phyloP scores from a whole-genome alignment of 2,113 vertebrate species.

The Callionymus lyra region DNA sequence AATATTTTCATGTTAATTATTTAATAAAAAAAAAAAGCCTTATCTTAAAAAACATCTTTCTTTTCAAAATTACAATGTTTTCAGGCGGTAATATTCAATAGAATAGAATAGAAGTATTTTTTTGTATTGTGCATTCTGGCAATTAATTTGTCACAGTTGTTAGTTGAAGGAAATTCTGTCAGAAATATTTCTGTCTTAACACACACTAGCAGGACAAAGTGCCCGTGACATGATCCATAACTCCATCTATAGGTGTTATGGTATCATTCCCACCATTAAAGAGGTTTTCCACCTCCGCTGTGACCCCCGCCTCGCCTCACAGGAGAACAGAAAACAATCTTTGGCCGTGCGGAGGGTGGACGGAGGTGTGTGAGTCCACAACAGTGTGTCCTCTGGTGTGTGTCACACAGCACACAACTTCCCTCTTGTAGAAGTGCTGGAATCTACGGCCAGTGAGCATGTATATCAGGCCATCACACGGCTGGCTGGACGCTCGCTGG shows the following conservation, averaged over 20 bases:
- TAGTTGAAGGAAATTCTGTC: background rate
- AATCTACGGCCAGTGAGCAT: constrained; percentile 69
- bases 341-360: constrained; percentile 21
- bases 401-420: constrained; percentile 21
- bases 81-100: no score
- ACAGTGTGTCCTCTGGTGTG: constrained; percentile 30
- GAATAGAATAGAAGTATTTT: no score
- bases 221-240: constrained; percentile 55
- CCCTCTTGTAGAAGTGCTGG: constrained; percentile 58
- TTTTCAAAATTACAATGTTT: no score
- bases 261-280: constrained; percentile 63
- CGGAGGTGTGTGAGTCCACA: background rate
- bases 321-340: constrained; percentile 56
- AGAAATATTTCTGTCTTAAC: background rate
- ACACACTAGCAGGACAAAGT: constrained; percentile 3
- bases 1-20: no score
- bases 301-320: constrained; percentile 57
- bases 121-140: no score
- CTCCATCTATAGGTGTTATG: constrained; percentile 61
- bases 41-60: no score
- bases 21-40: no score
- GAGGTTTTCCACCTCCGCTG: constrained; percentile 58
- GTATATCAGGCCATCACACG: constrained; percentile 72
- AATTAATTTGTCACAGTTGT: background rate
- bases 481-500: constrained; percentile 69